phyloP scores from a whole-genome alignment of 2,888 invertebrate genomes.

The Hydrotaea diabolus region DNA sequence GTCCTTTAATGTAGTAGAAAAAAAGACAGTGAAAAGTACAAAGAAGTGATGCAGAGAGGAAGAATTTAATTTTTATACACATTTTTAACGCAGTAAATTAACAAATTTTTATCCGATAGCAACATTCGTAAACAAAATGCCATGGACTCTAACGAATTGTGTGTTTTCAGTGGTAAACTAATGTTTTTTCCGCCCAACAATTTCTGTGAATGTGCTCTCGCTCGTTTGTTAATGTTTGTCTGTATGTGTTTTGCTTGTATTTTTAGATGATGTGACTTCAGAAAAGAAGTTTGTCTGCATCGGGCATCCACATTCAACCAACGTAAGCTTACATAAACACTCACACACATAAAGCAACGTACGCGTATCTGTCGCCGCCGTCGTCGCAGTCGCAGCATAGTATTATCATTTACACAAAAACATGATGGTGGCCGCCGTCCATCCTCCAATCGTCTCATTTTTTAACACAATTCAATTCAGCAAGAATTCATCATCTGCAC shows the following conservation, averaged over 20 bases:
- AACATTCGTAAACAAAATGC: not conserved
- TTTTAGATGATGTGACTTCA: slow-evolving; percentile 36
- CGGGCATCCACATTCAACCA: slow-evolving; percentile 14
- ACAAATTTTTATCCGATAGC: not conserved
- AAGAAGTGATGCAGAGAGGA: slow-evolving; percentile 1
- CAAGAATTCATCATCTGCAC: slow-evolving; percentile 7
- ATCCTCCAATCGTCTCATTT: slow-evolving; percentile 30
- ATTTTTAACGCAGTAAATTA: slow-evolving; percentile 1
- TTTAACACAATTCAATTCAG: slow-evolving; percentile 11
- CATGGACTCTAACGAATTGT: not conserved
- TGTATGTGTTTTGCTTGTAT: slow-evolving; percentile 1
- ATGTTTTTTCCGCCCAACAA: not conserved
- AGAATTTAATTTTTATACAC: slow-evolving; percentile 5
- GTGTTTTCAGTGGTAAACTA: not conserved
- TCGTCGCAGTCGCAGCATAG: not conserved
- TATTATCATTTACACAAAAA: slow-evolving; percentile 7
- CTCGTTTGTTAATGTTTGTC: not conserved
- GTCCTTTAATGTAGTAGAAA: not conserved
- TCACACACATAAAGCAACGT: not conserved
- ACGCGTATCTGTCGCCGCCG: not conserved
- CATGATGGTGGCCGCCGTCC: slow-evolving; percentile 40
- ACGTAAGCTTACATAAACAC: not conserved
- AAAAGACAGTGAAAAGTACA: slow-evolving; percentile 16
- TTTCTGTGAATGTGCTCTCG: slow-evolving; percentile 4
- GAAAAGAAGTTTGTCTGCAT: slow-evolving; percentile 39